Base-by-base conservation (phyloP, 2,888 invertebrate species). In the Barypeithes pellucidus region DNA sequence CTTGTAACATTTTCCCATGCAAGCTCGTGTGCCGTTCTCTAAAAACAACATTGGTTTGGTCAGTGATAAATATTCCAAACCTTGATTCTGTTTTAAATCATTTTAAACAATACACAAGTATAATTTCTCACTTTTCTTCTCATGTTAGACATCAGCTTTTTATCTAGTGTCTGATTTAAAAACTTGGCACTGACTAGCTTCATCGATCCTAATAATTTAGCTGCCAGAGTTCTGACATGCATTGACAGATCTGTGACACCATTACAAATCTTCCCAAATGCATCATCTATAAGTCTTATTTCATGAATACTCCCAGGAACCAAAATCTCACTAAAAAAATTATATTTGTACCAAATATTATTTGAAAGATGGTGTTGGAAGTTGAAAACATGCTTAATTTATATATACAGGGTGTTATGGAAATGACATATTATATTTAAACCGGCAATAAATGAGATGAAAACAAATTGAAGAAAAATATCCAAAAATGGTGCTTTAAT, bases 61-160 rank as follows among this genome's bases (percentile, higher is more conserved):
- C n/a, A n/a, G n/a, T n/a, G n/a, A n/a, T 3, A 1, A n/a, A 39
- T 9, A 3, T 39, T n/a, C 9, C 1, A 29, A 29, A 29, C 7
- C 1, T 7, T 9, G 9, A 24, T 7, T 5, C 29, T 29, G 9
- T n/a, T n/a, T n/a, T n/a, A n/a, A n/a, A n/a, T n/a, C n/a, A n/a
- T n/a, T n/a, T n/a, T n/a, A 39, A 39, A 39, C 39, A 12, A 5
- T n/a, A 12, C 8, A 36, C 3, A 11, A 36, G 9, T 2, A 36
- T 39, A 33, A 3, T 82, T n/a, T n/a, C 85, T 82, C 85, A 95
- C 94, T 89, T 86, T 86, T 73, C 85, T 80, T 73, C 94, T 92
- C 92, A 97, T 94, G 82, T 97, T 95, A 62, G 96, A 95, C 96
- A 98, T 97, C 22, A 98, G 90, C 83, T 99, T 99, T 86, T 99